Conservation (phyloP, 2,113 vertebrate genomes). For the Ailuropoda melanoleuca region DNA sequence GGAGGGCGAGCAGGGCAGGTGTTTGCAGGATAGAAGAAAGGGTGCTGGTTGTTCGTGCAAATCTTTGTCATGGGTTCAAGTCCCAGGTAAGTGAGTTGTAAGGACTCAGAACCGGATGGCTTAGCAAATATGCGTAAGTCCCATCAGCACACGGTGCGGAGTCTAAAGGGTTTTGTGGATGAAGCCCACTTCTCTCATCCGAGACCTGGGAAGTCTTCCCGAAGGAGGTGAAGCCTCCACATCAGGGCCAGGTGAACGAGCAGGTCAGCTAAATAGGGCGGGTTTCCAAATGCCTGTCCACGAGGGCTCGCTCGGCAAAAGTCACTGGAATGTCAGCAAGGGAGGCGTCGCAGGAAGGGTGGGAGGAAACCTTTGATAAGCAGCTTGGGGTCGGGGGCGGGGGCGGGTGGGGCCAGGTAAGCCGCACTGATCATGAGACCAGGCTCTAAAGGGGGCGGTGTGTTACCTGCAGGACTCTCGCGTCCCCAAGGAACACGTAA, state of each 20-base stretch:
- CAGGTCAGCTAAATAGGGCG: neutral
- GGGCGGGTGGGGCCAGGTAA: accelerated
- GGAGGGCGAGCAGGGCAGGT: neutral
- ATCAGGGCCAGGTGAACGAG: neutral
- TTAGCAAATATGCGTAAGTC: neutral
- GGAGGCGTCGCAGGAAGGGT: neutral
- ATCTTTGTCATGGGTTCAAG: neutral
- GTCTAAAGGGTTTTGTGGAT: no score
- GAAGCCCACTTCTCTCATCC: neutral
- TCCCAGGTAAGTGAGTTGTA: no score
- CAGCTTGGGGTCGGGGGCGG: no score
- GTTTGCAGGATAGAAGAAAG: neutral
- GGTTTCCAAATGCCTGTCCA: neutral
- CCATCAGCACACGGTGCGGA: accelerated
- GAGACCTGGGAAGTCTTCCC: neutral
- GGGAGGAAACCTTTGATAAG: neutral
- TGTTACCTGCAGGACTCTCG: neutral
- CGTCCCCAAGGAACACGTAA: accelerated
- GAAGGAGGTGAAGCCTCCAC: neutral
- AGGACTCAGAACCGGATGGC: neutral
- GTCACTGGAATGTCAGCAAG: neutral
- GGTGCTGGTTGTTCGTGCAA: neutral
- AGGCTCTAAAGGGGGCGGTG: accelerated
- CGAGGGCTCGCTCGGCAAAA: no score
- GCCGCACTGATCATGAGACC: accelerated